Evolutionary conservation across 2,113 vertebrate genomes (phyloP).

Genomic region (Motacilla tschutschensis): DNA sequence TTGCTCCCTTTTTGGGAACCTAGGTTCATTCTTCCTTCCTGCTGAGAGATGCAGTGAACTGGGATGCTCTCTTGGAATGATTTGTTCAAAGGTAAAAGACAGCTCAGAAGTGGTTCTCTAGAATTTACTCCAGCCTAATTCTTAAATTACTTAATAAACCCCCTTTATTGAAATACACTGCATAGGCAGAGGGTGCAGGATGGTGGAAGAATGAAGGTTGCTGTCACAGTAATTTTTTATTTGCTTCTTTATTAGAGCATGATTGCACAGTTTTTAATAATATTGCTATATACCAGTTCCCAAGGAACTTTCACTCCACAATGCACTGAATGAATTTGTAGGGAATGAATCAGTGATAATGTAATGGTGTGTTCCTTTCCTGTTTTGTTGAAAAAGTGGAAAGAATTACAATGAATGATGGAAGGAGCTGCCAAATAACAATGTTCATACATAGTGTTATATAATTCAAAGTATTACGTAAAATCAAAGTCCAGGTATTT

Average conservation of each 20-base stretch:
- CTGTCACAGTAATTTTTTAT: neutral
- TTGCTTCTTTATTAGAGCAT: neutral
- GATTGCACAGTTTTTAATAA: neutral
- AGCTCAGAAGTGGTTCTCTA: neutral
- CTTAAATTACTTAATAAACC: neutral
- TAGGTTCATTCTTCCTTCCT: neutral
- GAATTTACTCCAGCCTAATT: neutral
- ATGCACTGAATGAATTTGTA: neutral
- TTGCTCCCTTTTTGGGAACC: neutral
- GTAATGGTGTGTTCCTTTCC: neutral
- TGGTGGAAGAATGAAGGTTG: neutral
- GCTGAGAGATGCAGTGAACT: neutral
- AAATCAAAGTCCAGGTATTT: neutral
- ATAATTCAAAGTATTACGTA: neutral
- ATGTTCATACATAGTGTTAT: neutral
- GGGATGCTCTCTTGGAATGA: neutral
- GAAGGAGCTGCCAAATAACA: neutral
- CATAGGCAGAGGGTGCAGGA: neutral
- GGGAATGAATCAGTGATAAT: neutral
- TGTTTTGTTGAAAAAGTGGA: neutral
- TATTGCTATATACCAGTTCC: neutral
- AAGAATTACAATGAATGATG: neutral
- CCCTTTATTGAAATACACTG: neutral
- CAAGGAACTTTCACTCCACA: neutral
- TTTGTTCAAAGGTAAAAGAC: neutral